These are phyloP conservation scores for Phalacrocorax pelagicus DNA, from an alignment of 2,113 vertebrate species.

Conservation along the genomic window DNA sequence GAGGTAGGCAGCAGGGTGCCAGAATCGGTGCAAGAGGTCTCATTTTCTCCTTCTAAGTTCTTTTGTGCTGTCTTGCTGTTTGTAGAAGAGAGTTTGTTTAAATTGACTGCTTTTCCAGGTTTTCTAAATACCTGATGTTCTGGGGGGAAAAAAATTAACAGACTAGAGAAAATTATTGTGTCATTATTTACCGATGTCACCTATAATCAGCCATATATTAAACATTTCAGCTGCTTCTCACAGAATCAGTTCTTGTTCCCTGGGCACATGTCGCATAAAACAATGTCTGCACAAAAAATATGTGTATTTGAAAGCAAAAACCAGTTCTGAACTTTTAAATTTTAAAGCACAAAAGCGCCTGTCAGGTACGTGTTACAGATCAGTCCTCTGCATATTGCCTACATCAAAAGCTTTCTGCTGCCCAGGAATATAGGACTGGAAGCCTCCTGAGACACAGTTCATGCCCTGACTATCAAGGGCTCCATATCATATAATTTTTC, in stretches of 20 bases:
- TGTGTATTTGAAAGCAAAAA: neutral
- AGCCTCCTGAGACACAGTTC: neutral
- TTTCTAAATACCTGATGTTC: neutral
- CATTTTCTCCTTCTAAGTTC: neutral
- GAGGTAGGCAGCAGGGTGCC: neutral
- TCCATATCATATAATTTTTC: neutral
- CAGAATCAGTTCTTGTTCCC: neutral
- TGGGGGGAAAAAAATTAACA: neutral
- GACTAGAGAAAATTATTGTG: neutral
- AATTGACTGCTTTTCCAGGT: neutral
- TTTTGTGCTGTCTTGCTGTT: neutral
- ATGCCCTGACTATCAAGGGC: neutral
- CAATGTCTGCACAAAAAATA: neutral
- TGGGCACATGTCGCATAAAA: neutral
- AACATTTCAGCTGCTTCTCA: neutral
- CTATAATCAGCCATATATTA: neutral
- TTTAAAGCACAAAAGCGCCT: neutral
- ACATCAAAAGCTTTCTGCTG: neutral
- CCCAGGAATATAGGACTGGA: neutral
- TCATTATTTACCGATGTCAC: neutral
- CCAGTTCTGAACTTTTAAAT: neutral
- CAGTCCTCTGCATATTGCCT: neutral
- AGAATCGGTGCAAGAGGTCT: neutral
- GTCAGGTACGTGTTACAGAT: neutral
- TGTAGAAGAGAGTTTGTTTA: neutral